Base-by-base conservation (phyloP, 2,888 invertebrate genomes). In the Tromatobia lineatoria region DNA sequence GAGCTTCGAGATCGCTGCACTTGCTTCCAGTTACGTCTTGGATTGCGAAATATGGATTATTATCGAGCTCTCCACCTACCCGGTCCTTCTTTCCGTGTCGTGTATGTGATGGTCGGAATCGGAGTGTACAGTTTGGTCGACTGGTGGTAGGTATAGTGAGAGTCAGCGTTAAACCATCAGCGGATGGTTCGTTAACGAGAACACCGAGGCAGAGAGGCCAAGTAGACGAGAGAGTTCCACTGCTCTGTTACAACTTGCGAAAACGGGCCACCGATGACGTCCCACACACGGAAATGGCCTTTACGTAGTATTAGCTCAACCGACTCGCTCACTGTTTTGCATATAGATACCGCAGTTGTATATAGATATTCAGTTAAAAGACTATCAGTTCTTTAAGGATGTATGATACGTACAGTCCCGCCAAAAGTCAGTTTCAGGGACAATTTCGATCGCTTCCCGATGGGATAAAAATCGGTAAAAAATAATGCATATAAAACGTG, bases 1-100 rank as follows among this genome's bases (percentile, higher is more conserved):
- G 64, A 52, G 52, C 66, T 52, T n/a, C 59, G 38, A 45, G 74
- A 76, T 45, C 66, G 70, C 38, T 70, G 50, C 61, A 78, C 70
- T 78, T 64, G 57, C 34, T 78, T 6, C 25, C n/a, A 15, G 61
- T 61, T 59, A 61, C 23, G 59, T 38, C 34, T 13, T 50, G 29
- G 2, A 34, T 74, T 74, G 61, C 61, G 59, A 73, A 57, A 64
- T 57, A 25, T 50, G 38, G 50, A 50, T 50, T 50, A 67, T 47
- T 29, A 42, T 59, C 38, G 66, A 47, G 74, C 59, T 25, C 59
- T 25, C 38, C 61, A 67, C 69, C 57, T 18, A 50, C 76, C 61
- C 57, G 18, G 47, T 15, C 47, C 18, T 59, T 59, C n/a, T 25
- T 38, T 15, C 15, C 38, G n/a, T 38, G 18, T n/a, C 18, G 20